Percentiles rank a stretch among this genome's conserved stretches.
phyloP scores from a whole-genome alignment of 2,113 vertebrate species.

The Rhegmatorhina hoffmannsi region DNA sequence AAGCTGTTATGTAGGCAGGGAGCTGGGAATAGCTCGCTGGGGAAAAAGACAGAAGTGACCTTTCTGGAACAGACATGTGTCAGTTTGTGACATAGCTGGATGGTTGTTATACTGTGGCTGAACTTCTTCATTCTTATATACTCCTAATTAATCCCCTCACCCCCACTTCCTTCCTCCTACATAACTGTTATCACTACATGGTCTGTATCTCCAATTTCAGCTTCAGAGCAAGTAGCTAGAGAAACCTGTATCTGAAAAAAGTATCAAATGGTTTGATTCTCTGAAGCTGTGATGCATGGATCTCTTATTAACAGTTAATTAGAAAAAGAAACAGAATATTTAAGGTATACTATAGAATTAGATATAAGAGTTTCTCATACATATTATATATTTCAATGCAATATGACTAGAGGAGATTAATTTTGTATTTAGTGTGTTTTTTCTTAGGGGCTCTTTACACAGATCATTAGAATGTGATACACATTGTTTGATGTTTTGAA shows the following conservation, averaged over 20 bases:
- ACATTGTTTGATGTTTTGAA: neutral
- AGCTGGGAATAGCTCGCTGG: neutral
- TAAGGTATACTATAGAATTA: neutral
- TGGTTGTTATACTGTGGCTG: neutral
- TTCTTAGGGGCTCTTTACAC: neutral
- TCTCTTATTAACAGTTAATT: neutral
- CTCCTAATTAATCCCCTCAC: neutral
- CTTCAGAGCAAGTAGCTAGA: neutral
- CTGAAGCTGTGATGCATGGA: neutral
- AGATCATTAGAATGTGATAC: neutral
- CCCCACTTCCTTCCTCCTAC: neutral
- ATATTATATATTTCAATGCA: neutral
- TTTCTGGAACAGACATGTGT: neutral
- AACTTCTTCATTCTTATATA: neutral
- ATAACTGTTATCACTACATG: neutral
- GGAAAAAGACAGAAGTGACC: neutral
- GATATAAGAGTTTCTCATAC: neutral
- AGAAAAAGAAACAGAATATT: neutral
- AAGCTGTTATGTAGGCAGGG: neutral
- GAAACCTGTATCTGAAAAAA: neutral
- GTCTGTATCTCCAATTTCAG: neutral
- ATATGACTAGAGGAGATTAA: neutral
- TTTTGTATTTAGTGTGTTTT: neutral
- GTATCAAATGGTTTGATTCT: neutral
- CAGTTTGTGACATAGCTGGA: neutral